Evolutionary conservation across 2,113 vertebrate species (phyloP), one percentile per base, ranked within the genome.

Genomic region (Stigmatopora nigra): DNA sequence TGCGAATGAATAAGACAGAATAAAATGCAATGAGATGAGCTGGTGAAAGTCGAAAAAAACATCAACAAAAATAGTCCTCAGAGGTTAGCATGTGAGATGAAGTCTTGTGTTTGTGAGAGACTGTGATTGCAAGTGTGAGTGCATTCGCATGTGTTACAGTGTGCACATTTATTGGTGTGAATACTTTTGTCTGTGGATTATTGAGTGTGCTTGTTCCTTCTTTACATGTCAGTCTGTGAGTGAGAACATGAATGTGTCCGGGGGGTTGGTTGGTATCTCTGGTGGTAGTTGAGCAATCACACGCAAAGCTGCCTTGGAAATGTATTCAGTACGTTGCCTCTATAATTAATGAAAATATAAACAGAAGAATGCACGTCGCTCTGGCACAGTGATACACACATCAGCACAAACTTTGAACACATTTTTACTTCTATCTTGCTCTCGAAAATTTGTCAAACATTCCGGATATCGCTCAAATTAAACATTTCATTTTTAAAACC

Each of bases 1-100:
- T 61, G 41, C 41, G 77, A 76, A 88, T 87, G 77, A 76, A 88
- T 87, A 83, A 86, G 73, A 80, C 67, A 49, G 78, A 85, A 81
- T 76, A 78, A 83, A 84, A 83, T 65, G 72, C 64, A 67, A 49
- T 61, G 74, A 81, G 81, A 85, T 65, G 70, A 81, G 71, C 77
- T 71, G 51, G 61, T 65, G 68, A 71, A 61, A 36, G 49, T 19
- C 49, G 65, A 70, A 72, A 75, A 78, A 75, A 73, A 75, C 80
- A 73, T 82, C 80, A 86, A 74, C 58, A 74, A 73, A 56, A 60
- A 71, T 75, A 68, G 66, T 13, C 47, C 46, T 31, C 61, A 46
- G 63, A 31, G 56, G 57, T 45, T 46, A 31, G 63, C 41, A 59
- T 63, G n/a, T 62, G 17, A 59, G 60, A 41, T 8, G 9, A 10